Percentiles rank a stretch among this genome's conserved stretches.
These are phyloP conservation scores for Channa maculata DNA, from an alignment of 2,113 vertebrate genomes.

Conservation along the genomic window DNA sequence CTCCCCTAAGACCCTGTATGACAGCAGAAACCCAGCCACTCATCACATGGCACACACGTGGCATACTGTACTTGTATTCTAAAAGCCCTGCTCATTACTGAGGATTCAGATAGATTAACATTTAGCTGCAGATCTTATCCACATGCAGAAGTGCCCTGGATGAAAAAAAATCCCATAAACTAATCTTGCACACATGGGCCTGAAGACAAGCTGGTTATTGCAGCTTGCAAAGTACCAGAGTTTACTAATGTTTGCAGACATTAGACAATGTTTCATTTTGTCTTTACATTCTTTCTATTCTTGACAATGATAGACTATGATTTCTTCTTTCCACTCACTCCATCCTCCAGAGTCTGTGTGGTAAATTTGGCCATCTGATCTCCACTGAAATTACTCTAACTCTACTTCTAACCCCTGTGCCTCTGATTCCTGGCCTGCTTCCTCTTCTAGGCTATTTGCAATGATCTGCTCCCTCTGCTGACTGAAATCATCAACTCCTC, in stretches of 20 bases:
- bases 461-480: constrained; percentile 53
- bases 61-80: constrained; percentile 26
- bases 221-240: neutral
- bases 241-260: neutral
- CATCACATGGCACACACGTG: constrained; percentile 45
- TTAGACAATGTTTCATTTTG: neutral
- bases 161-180: constrained; percentile 62
- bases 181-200: constrained; percentile 46
- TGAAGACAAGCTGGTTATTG: constrained; percentile 15
- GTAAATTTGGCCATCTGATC: constrained; percentile 1
- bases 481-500: constrained; percentile 34
- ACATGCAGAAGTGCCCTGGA: constrained; percentile 35
- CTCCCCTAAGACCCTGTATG: constrained; percentile 89
- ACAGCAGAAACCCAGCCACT: constrained; percentile 47
- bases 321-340: neutral
- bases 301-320: too few relatives aligned
- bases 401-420: constrained; percentile 3
- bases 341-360: neutral
- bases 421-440: constrained; percentile 1
- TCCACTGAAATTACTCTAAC: constrained; percentile 9
- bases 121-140: constrained; percentile 48
- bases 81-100: constrained; percentile 51
- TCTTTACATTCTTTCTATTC: neutral
- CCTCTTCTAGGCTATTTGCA: constrained; percentile 21
- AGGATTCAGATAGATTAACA: constrained; percentile 67